Percentiles rank a stretch among this genome's conserved stretches.
phyloP scores from a whole-genome alignment of 1,140 invertebrate genomes.

The Lordiphosa clarofinis region DNA sequence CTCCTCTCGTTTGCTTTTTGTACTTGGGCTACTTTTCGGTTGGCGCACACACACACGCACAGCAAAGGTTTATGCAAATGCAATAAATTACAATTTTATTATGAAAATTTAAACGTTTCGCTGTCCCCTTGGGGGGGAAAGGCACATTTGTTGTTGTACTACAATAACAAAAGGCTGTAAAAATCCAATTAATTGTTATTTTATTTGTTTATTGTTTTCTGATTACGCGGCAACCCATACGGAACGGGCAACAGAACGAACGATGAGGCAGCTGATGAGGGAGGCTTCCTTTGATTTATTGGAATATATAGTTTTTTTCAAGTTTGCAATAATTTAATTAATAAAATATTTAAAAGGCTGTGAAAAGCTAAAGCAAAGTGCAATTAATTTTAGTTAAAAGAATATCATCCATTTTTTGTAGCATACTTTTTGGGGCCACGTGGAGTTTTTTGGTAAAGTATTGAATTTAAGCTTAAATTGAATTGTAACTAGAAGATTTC shows the following conservation, averaged over 20 bases:
- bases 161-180: slow-evolving; percentile 39
- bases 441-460: too few relatives aligned
- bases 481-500: too few relatives aligned
- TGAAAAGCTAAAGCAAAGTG: background rate
- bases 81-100: slow-evolving; percentile 74
- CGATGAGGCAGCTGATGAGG: background rate
- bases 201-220: slow-evolving; percentile 77
- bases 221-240: slow-evolving; percentile 40
- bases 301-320: slow-evolving; percentile 20
- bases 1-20: slow-evolving; percentile 19
- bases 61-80: slow-evolving; percentile 66
- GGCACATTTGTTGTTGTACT: slow-evolving; percentile 1
- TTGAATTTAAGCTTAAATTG: too few relatives aligned
- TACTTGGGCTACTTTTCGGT: slow-evolving; percentile 54
- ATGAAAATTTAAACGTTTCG: slow-evolving; percentile 62
- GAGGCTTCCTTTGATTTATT: slow-evolving; percentile 49
- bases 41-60: too few relatives aligned
- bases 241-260: background rate
- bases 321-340: slow-evolving; percentile 52
- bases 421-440: too few relatives aligned
- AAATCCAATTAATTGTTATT: slow-evolving; percentile 77
- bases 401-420: too few relatives aligned
- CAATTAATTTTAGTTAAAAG: too few relatives aligned
- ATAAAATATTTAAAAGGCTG: slow-evolving; percentile 28
- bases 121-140: background rate